These are phyloP conservation scores for Hypotaenidia okinawae DNA, from an alignment of 2,797 vertebrate species.

Conservation along the genomic window DNA sequence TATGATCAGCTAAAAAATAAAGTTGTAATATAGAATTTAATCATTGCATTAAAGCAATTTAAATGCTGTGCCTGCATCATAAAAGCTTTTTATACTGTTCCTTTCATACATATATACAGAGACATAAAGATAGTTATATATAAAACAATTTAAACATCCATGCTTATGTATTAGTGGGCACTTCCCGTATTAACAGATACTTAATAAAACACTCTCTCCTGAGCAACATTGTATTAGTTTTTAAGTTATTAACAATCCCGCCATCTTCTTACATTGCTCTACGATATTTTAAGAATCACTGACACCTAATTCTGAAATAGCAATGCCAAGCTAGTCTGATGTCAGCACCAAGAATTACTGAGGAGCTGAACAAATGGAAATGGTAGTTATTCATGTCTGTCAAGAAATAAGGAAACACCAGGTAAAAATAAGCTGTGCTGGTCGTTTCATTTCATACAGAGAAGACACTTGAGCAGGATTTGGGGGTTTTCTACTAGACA, in stretches of 20 bases:
- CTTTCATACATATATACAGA: fast-evolving
- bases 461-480: not conserved
- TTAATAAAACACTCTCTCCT: not conserved
- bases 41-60: not conserved
- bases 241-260: not conserved
- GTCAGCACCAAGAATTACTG: not conserved
- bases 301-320: not conserved
- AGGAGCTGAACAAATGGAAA: not conserved
- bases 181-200: not conserved
- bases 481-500: not conserved
- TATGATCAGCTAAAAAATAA: not conserved
- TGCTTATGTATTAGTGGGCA: not conserved
- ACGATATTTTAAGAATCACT: not conserved
- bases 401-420: not conserved
- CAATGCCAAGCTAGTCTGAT: not conserved
- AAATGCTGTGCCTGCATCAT: not conserved
- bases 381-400: not conserved
- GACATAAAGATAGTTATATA: not conserved
- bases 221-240: fast-evolving
- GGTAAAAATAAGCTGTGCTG: not conserved
- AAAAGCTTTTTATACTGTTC: not conserved
- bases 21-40: not conserved
- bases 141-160: not conserved
- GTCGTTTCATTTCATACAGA: not conserved
- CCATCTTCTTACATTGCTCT: not conserved